These are phyloP conservation scores for Aldabrachelys gigantea DNA, from an alignment of 2,113 vertebrate species.

Conservation along the genomic window DNA sequence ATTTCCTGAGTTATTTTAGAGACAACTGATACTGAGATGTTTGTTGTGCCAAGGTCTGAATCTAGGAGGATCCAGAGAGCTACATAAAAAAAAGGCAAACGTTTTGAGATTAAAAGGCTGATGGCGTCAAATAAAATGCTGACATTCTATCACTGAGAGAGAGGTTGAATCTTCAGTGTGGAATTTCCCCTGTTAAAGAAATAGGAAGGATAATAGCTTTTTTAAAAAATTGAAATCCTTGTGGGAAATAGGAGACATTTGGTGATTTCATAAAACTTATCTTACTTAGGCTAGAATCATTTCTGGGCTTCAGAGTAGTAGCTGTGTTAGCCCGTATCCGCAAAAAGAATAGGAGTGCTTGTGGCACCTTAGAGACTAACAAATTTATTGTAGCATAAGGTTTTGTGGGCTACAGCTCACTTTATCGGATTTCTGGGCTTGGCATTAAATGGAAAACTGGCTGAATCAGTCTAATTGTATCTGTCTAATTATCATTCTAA, in stretches of 20 bases:
- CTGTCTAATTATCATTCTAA: neutral
- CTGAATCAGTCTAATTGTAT: too few relatives aligned
- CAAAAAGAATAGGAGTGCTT: too few relatives aligned
- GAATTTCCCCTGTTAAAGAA: neutral
- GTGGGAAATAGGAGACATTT: neutral
- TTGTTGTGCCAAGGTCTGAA: neutral
- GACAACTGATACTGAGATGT: neutral
- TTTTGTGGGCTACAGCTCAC: too few relatives aligned
- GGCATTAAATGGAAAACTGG: neutral
- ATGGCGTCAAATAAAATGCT: neutral
- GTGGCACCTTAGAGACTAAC: too few relatives aligned
- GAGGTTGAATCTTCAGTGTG: neutral
- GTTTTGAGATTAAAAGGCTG: neutral
- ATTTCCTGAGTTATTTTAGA: neutral
- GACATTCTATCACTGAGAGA: neutral
- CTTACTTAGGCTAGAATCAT: neutral
- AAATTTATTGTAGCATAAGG: too few relatives aligned
- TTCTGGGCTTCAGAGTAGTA: neutral
- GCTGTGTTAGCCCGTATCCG: too few relatives aligned
- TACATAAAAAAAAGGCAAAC: neutral
- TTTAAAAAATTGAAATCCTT: neutral
- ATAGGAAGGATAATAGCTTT: neutral
- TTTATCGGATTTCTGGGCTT: neutral
- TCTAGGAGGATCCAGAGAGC: neutral
- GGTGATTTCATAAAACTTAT: neutral